Conservation (phyloP, 2,113 vertebrate species). For the Candoia aspera region DNA sequence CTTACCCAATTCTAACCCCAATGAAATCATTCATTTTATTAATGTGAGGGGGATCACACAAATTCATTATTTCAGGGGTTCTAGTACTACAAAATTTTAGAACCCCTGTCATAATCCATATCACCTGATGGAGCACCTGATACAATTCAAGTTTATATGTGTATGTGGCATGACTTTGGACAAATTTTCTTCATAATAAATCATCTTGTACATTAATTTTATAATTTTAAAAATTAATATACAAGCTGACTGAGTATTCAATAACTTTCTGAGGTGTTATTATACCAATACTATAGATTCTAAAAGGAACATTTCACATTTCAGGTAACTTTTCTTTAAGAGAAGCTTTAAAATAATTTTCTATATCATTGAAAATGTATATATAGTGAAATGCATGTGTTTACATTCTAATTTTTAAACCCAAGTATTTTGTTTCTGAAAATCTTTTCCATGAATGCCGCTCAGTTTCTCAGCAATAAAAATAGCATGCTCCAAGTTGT, state of each 20-base stretch:
- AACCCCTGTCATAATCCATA: background rate
- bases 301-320: background rate
- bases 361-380: background rate
- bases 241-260: background rate
- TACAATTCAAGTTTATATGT: background rate
- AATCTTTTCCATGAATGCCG: background rate
- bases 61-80: background rate
- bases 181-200: background rate
- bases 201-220: background rate
- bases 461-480: background rate
- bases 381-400: background rate
- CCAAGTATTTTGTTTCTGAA: background rate
- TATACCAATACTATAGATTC: background rate
- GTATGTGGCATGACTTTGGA: background rate
- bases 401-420: conserved; percentile 3
- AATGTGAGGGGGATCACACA: background rate
- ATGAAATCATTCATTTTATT: background rate
- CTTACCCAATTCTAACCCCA: background rate
- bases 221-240: background rate
- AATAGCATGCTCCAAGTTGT: background rate
- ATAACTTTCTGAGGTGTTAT: background rate
- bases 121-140: background rate
- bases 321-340: background rate
- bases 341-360: background rate
- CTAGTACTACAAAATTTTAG: background rate